Evolutionary conservation across 2,113 vertebrate genomes (phyloP), one percentile per base, ranked within the genome.

Genomic region (Orientallactaga bullata): DNA sequence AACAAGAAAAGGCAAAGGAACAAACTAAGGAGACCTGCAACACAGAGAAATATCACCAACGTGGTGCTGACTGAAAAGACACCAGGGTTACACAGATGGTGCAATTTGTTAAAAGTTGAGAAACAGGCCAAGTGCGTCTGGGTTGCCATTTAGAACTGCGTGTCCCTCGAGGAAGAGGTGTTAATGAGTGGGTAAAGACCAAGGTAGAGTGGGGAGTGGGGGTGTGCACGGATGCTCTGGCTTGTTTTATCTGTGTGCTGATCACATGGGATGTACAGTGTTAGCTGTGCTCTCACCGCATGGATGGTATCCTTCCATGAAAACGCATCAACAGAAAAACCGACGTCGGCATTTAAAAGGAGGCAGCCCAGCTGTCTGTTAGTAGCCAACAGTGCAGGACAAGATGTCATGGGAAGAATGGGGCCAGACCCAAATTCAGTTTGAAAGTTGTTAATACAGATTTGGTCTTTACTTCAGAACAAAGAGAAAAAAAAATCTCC

Each of bases 401-500:
- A 51, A 21, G 7, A 32, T 35, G 9, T 16, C 7, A n/a, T 0
- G 4, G 18, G 55, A 7, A 7, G 17, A 47, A 37, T 0, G 28
- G n/a, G 61, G 61, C 42, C 4, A 32, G 30, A 21, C 60, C 16
- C 37, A 17, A 28, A 30, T 35, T 20, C 28, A 74, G 28, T 58
- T 73, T 11, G 37, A 30, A 51, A 66, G 65, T 28, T 78, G 76
- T 47, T 76, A 20, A 24, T 8, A 61, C 20, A 51, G 39, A 63
- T 1, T 37, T 16, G 80, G 47, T 39, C 72, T 63, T 24, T 26
- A 68, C 10, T 35, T 37, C 37, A 79, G 65, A 80, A 20, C 71
- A 79, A 55, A 65, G 3, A 78, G 8, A 82, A 78, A 12, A 47
- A 82, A 78, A 12, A 47, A 47, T 1, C 16, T 58, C 30, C 37